Conservation (phyloP, 2,113 vertebrate genomes). For the Onychostruthus taczanowskii region DNA sequence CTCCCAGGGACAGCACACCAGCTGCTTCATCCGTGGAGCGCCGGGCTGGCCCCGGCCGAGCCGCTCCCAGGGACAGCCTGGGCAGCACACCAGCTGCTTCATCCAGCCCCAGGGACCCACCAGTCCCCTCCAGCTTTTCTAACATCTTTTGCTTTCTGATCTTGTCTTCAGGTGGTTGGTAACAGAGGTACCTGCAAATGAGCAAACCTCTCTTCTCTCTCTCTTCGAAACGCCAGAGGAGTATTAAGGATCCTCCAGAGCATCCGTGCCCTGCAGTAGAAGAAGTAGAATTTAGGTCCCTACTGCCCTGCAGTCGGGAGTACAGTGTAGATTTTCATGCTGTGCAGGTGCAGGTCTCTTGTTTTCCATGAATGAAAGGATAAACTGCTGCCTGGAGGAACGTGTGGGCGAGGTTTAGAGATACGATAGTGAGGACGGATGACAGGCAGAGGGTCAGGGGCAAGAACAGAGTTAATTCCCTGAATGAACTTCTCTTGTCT, state of each 20-base stretch:
- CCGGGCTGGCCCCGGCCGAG: neutral
- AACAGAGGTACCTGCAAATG: neutral
- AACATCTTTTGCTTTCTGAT: neutral
- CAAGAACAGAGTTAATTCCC: conserved; percentile 23
- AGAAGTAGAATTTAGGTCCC: neutral
- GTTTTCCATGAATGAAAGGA: neutral
- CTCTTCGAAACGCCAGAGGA: neutral
- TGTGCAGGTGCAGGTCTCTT: neutral
- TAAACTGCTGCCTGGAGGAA: neutral
- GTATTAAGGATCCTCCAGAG: neutral
- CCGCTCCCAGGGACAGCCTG: neutral
- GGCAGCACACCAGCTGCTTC: rapidly evolving
- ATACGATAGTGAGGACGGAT: neutral
- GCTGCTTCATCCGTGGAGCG: neutral
- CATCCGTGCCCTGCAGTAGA: rapidly evolving
- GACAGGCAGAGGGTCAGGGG: neutral
- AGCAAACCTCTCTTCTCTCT: neutral
- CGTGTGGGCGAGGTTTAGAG: neutral
- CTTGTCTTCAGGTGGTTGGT: neutral
- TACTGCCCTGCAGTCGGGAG: neutral
- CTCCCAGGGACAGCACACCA: rapidly evolving
- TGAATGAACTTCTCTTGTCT: conserved; percentile 19
- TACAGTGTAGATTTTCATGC: neutral
- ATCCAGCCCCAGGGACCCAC: rapidly evolving
- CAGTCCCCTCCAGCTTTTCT: neutral